Percentiles rank a stretch among this genome's conserved stretches.
These are phyloP conservation scores for Otis tarda DNA, from an alignment of 2,113 vertebrate species.

Conservation along the genomic window DNA sequence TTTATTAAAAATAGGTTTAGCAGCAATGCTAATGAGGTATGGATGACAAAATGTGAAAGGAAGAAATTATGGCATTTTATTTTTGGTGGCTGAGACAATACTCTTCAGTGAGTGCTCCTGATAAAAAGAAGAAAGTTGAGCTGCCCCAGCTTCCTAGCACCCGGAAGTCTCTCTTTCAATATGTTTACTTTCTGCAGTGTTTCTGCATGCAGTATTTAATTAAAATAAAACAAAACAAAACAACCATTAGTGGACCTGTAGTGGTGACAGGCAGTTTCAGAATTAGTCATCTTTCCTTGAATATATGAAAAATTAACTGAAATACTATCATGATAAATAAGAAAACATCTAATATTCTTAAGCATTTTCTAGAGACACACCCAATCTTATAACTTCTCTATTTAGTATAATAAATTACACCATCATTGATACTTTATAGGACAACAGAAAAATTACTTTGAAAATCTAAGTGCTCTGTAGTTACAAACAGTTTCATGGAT, in stretches of 20 bases:
- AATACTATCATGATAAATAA: not conserved
- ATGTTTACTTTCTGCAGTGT: not conserved
- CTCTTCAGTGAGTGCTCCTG: not conserved
- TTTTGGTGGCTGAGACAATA: not conserved
- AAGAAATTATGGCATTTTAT: not conserved
- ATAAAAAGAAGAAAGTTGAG: not conserved
- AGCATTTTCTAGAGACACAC: not conserved
- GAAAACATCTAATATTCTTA: not conserved
- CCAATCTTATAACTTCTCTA: not conserved
- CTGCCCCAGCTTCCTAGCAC: not conserved
- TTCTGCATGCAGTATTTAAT: not conserved
- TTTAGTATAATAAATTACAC: not conserved
- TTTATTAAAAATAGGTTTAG: not conserved
- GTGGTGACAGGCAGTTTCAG: not conserved
- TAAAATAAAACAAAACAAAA: not conserved
- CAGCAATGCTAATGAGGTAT: not conserved
- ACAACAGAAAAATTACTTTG: not conserved
- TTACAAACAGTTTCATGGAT: not conserved
- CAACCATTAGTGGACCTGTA: too few relatives aligned
- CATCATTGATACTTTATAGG: not conserved
- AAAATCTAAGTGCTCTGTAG: not conserved
- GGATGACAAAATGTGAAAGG: not conserved
- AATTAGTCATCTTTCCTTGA: not conserved
- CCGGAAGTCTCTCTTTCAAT: not conserved
- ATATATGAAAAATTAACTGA: not conserved